A percentile compares a stretch with the other conserved stretches of the same genome.
These are phyloP conservation scores for Ormia ochracea DNA, from an alignment of 2,888 invertebrate genomes.

Conservation along the genomic window DNA sequence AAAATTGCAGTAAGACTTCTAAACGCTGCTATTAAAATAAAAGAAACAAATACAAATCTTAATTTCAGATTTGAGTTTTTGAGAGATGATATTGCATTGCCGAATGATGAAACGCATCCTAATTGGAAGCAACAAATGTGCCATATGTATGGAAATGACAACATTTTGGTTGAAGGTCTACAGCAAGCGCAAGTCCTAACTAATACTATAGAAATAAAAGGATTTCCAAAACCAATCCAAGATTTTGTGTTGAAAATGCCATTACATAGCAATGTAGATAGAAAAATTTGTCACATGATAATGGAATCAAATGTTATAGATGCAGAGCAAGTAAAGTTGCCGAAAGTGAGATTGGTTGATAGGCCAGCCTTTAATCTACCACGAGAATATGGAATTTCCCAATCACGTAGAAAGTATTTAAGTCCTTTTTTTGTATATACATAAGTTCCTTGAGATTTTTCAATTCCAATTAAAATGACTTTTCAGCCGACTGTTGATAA, in stretches of 20 bases:
- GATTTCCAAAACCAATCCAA: slow-evolving; percentile 81
- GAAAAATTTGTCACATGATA: slow-evolving; percentile 81
- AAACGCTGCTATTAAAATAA: no score
- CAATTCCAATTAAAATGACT: slow-evolving; percentile 42
- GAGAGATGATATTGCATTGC: slow-evolving; percentile 67
- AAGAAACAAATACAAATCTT: no score
- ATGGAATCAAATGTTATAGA: slow-evolving; percentile 84
- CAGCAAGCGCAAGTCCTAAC: slow-evolving; percentile 89
- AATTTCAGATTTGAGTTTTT: slow-evolving; percentile 59
- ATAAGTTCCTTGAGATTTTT: neutral
- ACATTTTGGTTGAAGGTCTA: slow-evolving; percentile 84
- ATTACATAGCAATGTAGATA: slow-evolving; percentile 79
- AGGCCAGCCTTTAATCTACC: slow-evolving; percentile 85
- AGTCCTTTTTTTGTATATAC: neutral
- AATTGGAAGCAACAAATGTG: slow-evolving; percentile 82
- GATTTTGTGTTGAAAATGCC: slow-evolving; percentile 78
- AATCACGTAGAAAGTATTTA: slow-evolving; percentile 82
- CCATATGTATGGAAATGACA: slow-evolving; percentile 80
- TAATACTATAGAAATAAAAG: slow-evolving; percentile 83
- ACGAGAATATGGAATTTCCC: slow-evolving; percentile 85
- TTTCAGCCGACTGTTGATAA: slow-evolving; percentile 81
- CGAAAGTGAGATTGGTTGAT: slow-evolving; percentile 83
- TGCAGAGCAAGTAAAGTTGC: slow-evolving; percentile 86
- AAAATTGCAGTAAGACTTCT: slow-evolving; percentile 48
- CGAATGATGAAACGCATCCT: slow-evolving; percentile 81